Base-by-base conservation (phyloP, 1,140 invertebrate species). In the Drepana arcuata region DNA sequence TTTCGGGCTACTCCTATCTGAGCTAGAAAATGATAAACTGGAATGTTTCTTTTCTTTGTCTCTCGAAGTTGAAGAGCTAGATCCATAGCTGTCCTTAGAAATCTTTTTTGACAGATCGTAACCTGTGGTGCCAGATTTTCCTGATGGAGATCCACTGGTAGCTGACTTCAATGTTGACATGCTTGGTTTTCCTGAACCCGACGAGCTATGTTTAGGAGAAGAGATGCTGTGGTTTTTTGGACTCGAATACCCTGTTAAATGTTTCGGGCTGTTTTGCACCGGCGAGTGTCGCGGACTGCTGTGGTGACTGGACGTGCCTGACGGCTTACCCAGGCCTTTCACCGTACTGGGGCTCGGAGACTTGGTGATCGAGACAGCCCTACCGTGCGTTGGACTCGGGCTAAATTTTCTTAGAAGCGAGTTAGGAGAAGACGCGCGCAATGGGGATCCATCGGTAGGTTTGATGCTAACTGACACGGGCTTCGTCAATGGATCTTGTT, bases 121-220 rank as follows among this genome's bases (percentile, higher is more conserved):
- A 10, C 80, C 66, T 11, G 74, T 84, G 2, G 73, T 75, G 3
- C 68, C 68, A 2, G 79, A 83, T 48, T 84, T 83, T 1, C 74
- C 66, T 3, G 83, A 84, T 5, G 84, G 83, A 0, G 82, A 85
- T 0, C 84, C 81, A 54, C 87, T 90, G 1, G 91, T 88, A 1
- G 92, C 91, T 13, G 91, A 93, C 64, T 94, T 94, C n/a, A 94
- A 68, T 1, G 93, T 88, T 0, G 92, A 93, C 89, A 96, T 93
- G 56, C 93, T 95, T 0, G 94, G 93, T 64, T 96, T 96, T 0
- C 94, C 93, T 0, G 91, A 90, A 43, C 91, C 89, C 1, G 87
- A 88, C 1, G 87, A 86, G 33, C 85, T 87, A 41, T 93, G 92
- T 70, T 94, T 94, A 7, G 92, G 91, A 2, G 91, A 92, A 13